A percentile compares a stretch with the other conserved stretches of the same genome.
phyloP scores from a whole-genome alignment of 2,113 vertebrate species.

The Zingel zingel region DNA sequence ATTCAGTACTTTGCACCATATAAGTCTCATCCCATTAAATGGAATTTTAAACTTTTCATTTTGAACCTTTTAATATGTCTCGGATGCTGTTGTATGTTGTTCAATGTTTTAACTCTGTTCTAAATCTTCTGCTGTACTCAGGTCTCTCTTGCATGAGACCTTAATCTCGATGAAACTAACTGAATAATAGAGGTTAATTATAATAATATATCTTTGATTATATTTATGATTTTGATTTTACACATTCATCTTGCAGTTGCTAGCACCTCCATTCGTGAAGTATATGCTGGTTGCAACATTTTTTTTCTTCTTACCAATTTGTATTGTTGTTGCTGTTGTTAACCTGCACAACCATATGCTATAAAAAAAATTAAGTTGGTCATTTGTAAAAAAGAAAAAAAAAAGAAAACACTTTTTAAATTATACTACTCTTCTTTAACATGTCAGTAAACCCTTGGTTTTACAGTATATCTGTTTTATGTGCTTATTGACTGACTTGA shows the following conservation, averaged over 20 bases:
- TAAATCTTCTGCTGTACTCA: not conserved
- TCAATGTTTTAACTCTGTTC: no score
- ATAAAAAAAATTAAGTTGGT: no score
- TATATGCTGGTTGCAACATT: not conserved
- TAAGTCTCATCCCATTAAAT: no score
- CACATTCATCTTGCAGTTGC: not conserved
- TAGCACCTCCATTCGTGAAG: not conserved
- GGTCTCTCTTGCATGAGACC: no score
- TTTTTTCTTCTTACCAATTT: not conserved
- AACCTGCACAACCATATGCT: not conserved
- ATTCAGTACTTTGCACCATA: no score
- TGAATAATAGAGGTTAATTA: no score
- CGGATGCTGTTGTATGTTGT: no score
- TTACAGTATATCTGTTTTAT: slow-evolving; percentile 62
- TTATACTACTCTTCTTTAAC: slow-evolving; percentile 5
- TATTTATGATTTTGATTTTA: no score
- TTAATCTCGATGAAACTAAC: no score
- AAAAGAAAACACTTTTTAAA: not conserved
- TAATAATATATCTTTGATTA: no score
- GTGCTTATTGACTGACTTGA: slow-evolving; percentile 61
- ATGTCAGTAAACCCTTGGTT: slow-evolving; percentile 35
- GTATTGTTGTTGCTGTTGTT: not conserved
- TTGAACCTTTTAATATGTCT: no score
- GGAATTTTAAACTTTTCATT: no score
- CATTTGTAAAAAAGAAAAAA: not conserved